Conservation (phyloP, 2,888 invertebrate genomes). For the Peribatodes rhomboidaria region DNA sequence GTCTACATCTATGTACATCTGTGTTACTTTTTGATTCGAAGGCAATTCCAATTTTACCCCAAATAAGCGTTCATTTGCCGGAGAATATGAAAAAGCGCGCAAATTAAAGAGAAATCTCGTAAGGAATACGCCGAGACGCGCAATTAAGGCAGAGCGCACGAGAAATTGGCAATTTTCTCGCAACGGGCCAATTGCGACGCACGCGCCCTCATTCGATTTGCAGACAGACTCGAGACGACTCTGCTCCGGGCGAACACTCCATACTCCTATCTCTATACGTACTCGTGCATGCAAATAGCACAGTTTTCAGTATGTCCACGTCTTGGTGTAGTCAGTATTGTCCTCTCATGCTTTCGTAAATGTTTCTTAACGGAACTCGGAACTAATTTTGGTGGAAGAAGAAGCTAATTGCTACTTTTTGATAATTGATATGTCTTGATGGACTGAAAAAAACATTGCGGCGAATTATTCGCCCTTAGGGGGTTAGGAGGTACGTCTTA, state of each 20-base stretch:
- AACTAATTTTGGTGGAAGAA: too few species aligned
- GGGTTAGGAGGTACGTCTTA: too few species aligned
- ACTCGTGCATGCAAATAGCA: neutral
- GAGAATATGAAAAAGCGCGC: conserved; percentile 36
- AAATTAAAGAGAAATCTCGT: conserved; percentile 47
- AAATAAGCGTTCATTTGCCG: conserved; percentile 29
- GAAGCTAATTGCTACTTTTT: too few species aligned
- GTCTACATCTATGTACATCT: neutral
- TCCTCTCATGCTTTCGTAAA: too few species aligned
- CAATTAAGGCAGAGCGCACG: conserved; percentile 57
- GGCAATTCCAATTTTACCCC: conserved; percentile 14
- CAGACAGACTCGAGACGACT: neutral
- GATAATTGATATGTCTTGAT: too few species aligned
- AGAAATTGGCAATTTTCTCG: conserved; percentile 72
- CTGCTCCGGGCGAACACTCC: neutral
- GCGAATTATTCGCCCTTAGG: too few species aligned
- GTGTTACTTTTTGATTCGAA: neutral
- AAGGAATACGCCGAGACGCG: conserved; percentile 54
- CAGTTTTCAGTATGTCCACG: neutral
- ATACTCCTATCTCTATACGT: neutral
- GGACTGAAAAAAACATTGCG: too few species aligned
- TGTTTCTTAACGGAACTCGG: too few species aligned
- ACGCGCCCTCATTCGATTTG: conserved; percentile 26
- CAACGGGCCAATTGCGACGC: conserved; percentile 62
- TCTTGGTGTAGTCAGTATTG: too few species aligned